Percentiles rank a stretch among this genome's conserved stretches.
Evolutionary conservation across 1,140 invertebrate genomes (phyloP).

Genomic region (Ips typographus): DNA sequence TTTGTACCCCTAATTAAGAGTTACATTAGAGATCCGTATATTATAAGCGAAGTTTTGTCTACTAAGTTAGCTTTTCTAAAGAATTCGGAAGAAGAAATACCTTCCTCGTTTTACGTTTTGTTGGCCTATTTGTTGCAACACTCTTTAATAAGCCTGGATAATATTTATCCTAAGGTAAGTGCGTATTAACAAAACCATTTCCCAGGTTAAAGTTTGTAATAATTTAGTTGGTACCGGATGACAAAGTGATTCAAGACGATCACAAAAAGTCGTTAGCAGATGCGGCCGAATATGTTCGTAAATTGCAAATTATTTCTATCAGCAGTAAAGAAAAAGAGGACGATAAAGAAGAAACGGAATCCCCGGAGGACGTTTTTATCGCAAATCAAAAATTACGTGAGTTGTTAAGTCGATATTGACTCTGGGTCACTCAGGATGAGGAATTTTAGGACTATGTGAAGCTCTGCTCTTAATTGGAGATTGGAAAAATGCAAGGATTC

Average conservation of each 20-base stretch:
- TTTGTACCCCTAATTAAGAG: conserved; percentile 83
- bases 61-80: conserved; percentile 88
- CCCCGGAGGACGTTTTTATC: conserved; percentile 66
- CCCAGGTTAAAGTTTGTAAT: not conserved
- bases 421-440: no score
- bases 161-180: conserved; percentile 89
- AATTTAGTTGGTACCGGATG: conserved; percentile 77
- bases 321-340: conserved; percentile 78
- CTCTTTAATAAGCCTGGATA: conserved; percentile 79
- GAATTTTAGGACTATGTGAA: conserved; percentile 76
- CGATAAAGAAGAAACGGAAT: conserved; percentile 71
- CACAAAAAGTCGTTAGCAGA: conserved; percentile 81
- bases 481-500: conserved; percentile 79
- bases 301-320: conserved; percentile 82
- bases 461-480: conserved; percentile 86
- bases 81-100: conserved; percentile 64
- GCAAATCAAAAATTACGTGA: conserved; percentile 89
- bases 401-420: not conserved
- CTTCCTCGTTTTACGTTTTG: conserved; percentile 82
- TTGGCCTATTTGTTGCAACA: conserved; percentile 89
- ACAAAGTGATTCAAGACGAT: conserved; percentile 76
- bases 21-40: conserved; percentile 82
- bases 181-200: not conserved
- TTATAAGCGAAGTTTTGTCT: conserved; percentile 90
- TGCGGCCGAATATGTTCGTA: conserved; percentile 85